Conservation (phyloP, 2,797 vertebrate genomes). For the Halcyon badia region DNA sequence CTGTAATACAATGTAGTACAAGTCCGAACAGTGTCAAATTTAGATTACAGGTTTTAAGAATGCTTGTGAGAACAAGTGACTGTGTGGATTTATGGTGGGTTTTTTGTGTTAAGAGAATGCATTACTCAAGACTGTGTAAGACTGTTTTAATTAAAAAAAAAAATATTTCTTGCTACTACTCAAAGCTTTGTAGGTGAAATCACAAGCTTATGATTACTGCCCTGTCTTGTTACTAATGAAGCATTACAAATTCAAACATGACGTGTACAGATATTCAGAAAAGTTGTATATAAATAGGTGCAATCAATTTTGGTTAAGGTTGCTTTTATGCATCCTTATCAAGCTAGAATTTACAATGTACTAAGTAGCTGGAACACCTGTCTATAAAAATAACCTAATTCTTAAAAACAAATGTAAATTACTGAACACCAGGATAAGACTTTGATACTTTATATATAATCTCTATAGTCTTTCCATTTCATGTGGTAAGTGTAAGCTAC, state of each 20-base stretch:
- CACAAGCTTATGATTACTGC: neutral
- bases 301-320: neutral
- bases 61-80: neutral
- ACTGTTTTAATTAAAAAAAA: neutral
- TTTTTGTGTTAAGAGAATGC: neutral
- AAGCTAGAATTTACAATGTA: neutral
- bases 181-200: neutral
- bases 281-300: neutral
- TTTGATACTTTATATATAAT: neutral
- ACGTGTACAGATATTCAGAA: neutral
- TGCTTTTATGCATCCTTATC: neutral
- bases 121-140: neutral
- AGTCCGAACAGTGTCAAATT: neutral
- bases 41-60: neutral
- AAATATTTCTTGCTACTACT: neutral
- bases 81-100: accelerated
- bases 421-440: neutral
- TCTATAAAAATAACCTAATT: neutral
- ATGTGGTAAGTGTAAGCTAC: accelerated
- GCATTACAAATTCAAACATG: neutral
- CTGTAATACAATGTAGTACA: neutral
- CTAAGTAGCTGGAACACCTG: neutral
- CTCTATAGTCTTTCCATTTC: neutral
- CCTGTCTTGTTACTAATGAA: neutral
- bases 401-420: neutral